Conservation (phyloP, 2,888 invertebrate genomes). For the Mycogona germanica region DNA sequence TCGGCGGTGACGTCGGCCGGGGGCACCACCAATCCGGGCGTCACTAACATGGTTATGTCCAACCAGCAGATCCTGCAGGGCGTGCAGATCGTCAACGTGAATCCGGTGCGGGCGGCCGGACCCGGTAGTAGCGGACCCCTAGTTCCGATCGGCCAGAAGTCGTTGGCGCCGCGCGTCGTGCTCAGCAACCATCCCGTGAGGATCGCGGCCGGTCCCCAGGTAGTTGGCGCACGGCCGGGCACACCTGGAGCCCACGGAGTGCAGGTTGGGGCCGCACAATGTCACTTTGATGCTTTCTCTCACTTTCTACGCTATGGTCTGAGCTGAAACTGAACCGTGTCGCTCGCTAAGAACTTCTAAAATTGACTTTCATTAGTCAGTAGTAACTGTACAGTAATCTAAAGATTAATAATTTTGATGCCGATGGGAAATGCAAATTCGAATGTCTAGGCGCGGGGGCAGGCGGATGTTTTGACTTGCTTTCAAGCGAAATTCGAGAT, state of each 20-base stretch:
- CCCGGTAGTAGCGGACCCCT: constrained; percentile 41
- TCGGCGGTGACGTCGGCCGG: constrained; percentile 4
- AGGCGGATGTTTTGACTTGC: no score
- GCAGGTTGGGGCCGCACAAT: no score
- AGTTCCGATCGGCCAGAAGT: constrained; percentile 55
- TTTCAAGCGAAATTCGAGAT: no score
- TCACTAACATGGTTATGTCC: constrained; percentile 24
- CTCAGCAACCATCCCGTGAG: constrained; percentile 35
- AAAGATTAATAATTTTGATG: no score
- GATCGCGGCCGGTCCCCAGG: constrained; percentile 47
- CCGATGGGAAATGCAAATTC: no score
- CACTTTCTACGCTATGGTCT: no score
- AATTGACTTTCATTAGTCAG: no score
- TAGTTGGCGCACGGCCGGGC: constrained; percentile 66
- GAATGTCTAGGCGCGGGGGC: no score
- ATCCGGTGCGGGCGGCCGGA: constrained; percentile 48
- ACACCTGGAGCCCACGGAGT: constrained; percentile 57
- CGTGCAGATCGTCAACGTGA: constrained; percentile 65
- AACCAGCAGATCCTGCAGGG: constrained; percentile 22
- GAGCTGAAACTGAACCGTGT: no score
- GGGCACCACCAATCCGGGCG: constrained; percentile 10
- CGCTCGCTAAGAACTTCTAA: no score
- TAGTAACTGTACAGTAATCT: no score
- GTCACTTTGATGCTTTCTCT: no score
- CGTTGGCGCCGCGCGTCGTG: constrained; percentile 67